These are phyloP conservation scores for Panurus biarmicus DNA, from an alignment of 2,113 vertebrate species.

Conservation along the genomic window DNA sequence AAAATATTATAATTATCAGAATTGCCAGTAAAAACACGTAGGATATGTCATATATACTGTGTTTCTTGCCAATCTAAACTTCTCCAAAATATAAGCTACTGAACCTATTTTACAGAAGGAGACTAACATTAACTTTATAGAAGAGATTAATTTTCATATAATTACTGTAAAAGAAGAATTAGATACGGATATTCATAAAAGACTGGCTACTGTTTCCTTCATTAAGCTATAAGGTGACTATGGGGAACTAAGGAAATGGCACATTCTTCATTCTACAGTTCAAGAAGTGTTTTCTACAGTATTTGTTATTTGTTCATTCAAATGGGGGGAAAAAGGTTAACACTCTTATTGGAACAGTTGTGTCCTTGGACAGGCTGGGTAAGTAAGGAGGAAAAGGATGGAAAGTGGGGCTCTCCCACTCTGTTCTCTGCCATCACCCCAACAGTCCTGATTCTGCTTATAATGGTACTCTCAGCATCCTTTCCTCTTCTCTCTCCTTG, in stretches of 20 bases:
- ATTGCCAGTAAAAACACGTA: not conserved
- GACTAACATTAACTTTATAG: not conserved
- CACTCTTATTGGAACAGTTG: not conserved
- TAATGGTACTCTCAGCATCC: not conserved
- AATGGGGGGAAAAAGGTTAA: fast-evolving
- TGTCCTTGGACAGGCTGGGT: not conserved
- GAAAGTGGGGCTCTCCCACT: not conserved
- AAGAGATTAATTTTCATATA: not conserved
- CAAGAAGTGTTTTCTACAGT: not conserved
- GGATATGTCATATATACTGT: not conserved
- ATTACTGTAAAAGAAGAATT: not conserved
- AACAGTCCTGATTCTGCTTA: not conserved
- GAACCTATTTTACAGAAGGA: not conserved
- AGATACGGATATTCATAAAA: not conserved
- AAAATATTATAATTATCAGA: not conserved
- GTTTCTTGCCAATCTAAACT: not conserved
- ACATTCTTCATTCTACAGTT: not conserved
- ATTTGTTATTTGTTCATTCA: not conserved
- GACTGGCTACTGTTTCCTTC: not conserved
- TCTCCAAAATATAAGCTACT: not conserved
- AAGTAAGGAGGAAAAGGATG: not conserved
- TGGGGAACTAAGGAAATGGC: not conserved
- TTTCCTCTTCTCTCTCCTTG: not conserved
- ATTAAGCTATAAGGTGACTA: not conserved
- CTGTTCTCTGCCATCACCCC: not conserved